Evolutionary conservation across 1,140 invertebrate species (phyloP).

Genomic region (Ips nitidus): DNA sequence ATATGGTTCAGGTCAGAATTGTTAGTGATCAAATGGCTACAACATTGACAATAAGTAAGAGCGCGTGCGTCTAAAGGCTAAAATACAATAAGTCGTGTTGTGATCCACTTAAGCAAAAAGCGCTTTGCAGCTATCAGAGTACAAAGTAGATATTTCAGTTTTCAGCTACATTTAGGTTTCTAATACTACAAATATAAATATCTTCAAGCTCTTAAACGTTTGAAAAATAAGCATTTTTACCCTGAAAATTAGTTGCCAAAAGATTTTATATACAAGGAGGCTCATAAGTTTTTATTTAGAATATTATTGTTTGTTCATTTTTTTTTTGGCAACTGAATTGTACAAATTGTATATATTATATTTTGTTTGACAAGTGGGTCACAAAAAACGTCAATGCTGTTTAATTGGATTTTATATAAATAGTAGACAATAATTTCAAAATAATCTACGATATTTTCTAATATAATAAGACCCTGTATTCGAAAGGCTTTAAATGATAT

Average conservation of each 20-base stretch:
- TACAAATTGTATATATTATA: background rate
- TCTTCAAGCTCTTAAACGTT: conserved; percentile 22
- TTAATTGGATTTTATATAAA: conserved; percentile 32
- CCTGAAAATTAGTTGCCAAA: conserved; percentile 41
- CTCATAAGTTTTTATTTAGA: conserved; percentile 33
- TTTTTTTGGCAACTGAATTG: conserved; percentile 25
- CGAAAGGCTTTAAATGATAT: conserved; percentile 47
- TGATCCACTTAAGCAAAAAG: conserved; percentile 44
- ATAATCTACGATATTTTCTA: conserved; percentile 41
- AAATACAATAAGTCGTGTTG: conserved; percentile 47
- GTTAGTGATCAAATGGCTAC: conserved; percentile 21
- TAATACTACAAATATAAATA: conserved; percentile 32
- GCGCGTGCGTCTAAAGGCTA: conserved; percentile 43
- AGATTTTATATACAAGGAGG: conserved; percentile 22
- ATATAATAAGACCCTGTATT: conserved; percentile 47
- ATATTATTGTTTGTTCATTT: conserved; percentile 9
- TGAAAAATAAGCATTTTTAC: conserved; percentile 38
- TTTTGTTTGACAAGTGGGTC: too few species aligned
- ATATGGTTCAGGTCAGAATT: conserved; percentile 36
- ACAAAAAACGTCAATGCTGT: conserved; percentile 38
- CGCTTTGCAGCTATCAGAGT: conserved; percentile 25
- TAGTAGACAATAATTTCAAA: conserved; percentile 41
- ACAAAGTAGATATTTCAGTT: conserved; percentile 7
- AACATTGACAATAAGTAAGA: conserved; percentile 42
- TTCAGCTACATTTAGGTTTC: background rate